phyloP scores from a whole-genome alignment of 2,797 vertebrate species.

The Sphaeramia orbicularis region DNA sequence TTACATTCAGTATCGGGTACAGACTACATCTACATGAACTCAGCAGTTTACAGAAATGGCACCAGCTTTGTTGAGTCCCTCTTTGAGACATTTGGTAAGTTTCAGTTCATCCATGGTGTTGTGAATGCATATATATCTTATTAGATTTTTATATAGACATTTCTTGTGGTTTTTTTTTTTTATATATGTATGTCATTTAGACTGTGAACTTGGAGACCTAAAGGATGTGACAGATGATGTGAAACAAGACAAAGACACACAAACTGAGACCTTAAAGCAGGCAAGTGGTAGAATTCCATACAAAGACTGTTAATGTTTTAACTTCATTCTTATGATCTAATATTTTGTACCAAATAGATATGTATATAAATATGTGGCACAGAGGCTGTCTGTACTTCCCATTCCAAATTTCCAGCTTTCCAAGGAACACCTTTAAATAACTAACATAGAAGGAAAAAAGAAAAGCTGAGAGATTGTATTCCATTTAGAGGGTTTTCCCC shows the following conservation, averaged over 20 bases:
- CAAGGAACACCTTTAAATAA: conserved; percentile 18
- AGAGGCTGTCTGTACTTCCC: no score
- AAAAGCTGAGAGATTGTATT: conserved; percentile 42
- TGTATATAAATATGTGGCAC: no score
- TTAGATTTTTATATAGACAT: no score
- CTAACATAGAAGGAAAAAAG: conserved; percentile 30
- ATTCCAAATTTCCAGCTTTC: conserved; percentile 5
- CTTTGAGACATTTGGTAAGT: conserved; percentile 95
- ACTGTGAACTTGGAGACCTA: conserved; percentile 92
- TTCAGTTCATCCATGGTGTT: neutral
- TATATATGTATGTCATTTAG: conserved; percentile 68
- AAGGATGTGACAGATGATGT: conserved; percentile 91
- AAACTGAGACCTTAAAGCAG: conserved; percentile 64
- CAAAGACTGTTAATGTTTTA: neutral
- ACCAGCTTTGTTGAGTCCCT: conserved; percentile 99
- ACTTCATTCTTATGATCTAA: no score
- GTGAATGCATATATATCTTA: neutral
- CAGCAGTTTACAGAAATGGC: conserved; percentile 91
- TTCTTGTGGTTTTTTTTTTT: no score
- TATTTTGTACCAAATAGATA: no score
- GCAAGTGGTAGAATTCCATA: conserved; percentile 35
- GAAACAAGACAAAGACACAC: conserved; percentile 80
- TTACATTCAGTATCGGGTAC: conserved; percentile 85
- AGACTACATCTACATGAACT: conserved; percentile 95
- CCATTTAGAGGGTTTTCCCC: conserved; percentile 58